Conservation (phyloP, 2,113 vertebrate genomes). For the Saimiri boliviensis region DNA sequence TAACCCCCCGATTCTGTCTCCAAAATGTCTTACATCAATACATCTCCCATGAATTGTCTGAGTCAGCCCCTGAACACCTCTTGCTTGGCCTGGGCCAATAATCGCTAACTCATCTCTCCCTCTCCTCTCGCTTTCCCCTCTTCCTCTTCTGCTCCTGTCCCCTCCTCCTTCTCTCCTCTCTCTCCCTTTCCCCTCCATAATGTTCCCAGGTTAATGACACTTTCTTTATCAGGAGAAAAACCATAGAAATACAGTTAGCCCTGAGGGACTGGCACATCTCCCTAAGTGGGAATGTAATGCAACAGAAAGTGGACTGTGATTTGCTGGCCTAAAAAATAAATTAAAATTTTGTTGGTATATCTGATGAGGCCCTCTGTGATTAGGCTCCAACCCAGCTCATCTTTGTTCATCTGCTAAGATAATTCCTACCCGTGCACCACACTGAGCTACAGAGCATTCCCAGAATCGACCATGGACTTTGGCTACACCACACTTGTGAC, state of each 20-base stretch:
- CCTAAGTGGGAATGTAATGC: neutral
- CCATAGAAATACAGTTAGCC: neutral
- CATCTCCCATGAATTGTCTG: neutral
- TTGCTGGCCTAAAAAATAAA: neutral
- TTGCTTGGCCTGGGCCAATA: neutral
- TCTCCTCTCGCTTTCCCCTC: neutral
- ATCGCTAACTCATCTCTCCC: neutral
- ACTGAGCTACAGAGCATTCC: neutral
- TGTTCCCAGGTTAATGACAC: neutral
- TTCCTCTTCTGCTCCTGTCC: neutral
- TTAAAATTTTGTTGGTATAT: neutral
- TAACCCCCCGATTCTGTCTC: neutral
- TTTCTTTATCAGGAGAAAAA: neutral
- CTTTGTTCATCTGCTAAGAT: neutral
- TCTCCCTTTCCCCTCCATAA: neutral
- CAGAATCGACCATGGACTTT: rapidly evolving
- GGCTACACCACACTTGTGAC: rapidly evolving
- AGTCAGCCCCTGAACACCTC: neutral
- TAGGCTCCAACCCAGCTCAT: neutral
- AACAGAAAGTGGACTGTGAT: neutral
- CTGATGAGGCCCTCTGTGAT: neutral
- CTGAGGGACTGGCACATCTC: neutral
- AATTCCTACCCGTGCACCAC: rapidly evolving
- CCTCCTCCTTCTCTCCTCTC: neutral
- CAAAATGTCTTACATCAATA: neutral